Evolutionary conservation across 1,140 invertebrate species (phyloP), one percentile per base, ranked within the genome.

Genomic region (Psix sp.): DNA sequence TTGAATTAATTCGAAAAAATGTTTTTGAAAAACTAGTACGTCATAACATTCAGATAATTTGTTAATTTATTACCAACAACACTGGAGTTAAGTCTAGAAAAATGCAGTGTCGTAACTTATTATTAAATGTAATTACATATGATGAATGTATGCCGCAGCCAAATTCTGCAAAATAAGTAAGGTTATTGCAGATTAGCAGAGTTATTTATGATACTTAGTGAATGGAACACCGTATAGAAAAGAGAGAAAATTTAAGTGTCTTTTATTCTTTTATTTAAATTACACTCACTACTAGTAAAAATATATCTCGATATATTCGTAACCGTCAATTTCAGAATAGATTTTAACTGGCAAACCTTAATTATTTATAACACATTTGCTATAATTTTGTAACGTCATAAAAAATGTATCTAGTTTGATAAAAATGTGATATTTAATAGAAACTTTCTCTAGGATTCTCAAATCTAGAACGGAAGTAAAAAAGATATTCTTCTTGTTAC

Each of bases 391-490:
- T 1, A 29, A n/a, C 2, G 17, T 14, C 15, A 33, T 5, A 40
- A 40, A 33, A 63, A 35, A 20, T 26, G 10, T 36, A 63, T 51
- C 40, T 15, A 45, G 45, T 65, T 52, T 46, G 3, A 14, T 38
- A 33, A 16, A 35, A 29, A 31, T 31, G 39, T 21, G 56, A 29
- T 14, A 21, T 49, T 49, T 49, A 60, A 33, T 60, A 38, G 7
- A 45, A 49, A 68, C 65, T 68, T 68, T 68, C 63, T 49, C 63
- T 43, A 10, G 17, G 57, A 48, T 46, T 67, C 33, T 4, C 29
- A 14, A 16, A 67, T 42, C 14, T 67, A n/a, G 52, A 6, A 40
- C 40, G 11, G 33, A 56, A 15, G 24, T 6, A 35, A 49, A 66
- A 43, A 68, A 59, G 59, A 51, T 59, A 48, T 26, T 52, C 52